Percentiles rank a stretch among this genome's conserved stretches.
Evolutionary conservation across 2,113 vertebrate species (phyloP).

Genomic region (Girardinichthys multiradiatus): DNA sequence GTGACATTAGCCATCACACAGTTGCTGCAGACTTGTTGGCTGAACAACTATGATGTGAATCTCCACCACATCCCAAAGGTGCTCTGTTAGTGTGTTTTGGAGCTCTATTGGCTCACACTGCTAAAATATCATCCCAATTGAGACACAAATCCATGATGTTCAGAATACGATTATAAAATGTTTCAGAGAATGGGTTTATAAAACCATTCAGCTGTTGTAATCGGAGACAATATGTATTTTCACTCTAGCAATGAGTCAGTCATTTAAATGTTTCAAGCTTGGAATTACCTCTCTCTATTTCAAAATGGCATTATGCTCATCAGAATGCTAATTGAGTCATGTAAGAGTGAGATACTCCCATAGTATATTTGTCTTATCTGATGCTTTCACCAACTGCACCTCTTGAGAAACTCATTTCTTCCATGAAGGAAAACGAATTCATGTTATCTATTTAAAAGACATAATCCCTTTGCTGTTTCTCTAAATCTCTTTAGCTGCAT

Average conservation of each 20-base stretch:
- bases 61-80: not conserved
- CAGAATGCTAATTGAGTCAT: constrained; percentile 33
- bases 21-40: not conserved
- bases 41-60: not conserved
- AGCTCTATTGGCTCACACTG: not conserved
- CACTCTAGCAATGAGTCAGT: not conserved
- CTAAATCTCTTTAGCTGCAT: not conserved
- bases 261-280: not conserved
- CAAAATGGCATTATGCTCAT: constrained; percentile 8
- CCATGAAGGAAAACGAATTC: not conserved
- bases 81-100: not conserved
- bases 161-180: not conserved
- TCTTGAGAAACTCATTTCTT: constrained; percentile 28
- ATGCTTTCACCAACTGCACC: constrained; percentile 3
- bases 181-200: not conserved
- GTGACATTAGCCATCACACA: not conserved
- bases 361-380: constrained; percentile 11
- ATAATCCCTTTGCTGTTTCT: not conserved
- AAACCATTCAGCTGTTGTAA: not conserved
- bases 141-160: not conserved
- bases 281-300: not conserved
- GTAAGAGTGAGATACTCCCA: not conserved
- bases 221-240: not conserved
- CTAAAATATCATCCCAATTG: not conserved
- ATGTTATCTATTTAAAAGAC: constrained; percentile 12